Base-by-base conservation (phyloP, 2,888 invertebrate species). In the Adelphocoris suturalis region DNA sequence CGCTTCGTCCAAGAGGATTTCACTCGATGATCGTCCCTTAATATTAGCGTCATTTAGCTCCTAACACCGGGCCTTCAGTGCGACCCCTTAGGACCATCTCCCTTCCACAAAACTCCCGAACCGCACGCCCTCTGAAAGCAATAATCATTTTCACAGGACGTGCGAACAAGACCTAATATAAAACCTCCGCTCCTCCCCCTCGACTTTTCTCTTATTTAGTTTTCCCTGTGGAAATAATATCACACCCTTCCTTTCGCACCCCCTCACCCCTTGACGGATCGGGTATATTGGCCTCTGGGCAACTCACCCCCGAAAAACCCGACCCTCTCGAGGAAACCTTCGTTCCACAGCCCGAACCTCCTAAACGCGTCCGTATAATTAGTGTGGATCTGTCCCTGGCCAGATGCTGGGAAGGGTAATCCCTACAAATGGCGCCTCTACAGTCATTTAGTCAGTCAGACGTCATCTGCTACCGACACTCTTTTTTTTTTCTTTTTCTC, bases 371-470 rank as follows among this genome's bases (percentile, higher is more conserved):
- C 47, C 48, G 82, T 82, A 82, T 82, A 82, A 82, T 82, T 82
- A 82, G 82, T 82, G 47, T 52, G 52, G 82, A 48, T 78, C 78
- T 78, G 78, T 78, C 47, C 78, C 47, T 19, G 78, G 86, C 86
- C 86, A 86, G 86, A 86, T 86, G 86, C 75, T 75, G 47, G 37
- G 68, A 86, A 68, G 86, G 75, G 55, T 75, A 86, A 86, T 75
- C 86, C 86, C 47, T 37, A 86, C 86, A 86, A 86, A 86, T 86
- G 86, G 75, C 86, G 86, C 86, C 86, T 68, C 86, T 82, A 37
- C 46, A 86, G 86, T 86, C 86, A 47, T 86, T 86, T 75, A 61
- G 86, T 86, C 86, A 86, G 86, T 86, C 86, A 86, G 86, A 86
- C 86, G 86, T 86, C 86, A 86, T 86, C 86, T 86, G 86, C 86